These are phyloP conservation scores for Drosophila insularis DNA, from an alignment of 1,140 invertebrate species.

Conservation along the genomic window DNA sequence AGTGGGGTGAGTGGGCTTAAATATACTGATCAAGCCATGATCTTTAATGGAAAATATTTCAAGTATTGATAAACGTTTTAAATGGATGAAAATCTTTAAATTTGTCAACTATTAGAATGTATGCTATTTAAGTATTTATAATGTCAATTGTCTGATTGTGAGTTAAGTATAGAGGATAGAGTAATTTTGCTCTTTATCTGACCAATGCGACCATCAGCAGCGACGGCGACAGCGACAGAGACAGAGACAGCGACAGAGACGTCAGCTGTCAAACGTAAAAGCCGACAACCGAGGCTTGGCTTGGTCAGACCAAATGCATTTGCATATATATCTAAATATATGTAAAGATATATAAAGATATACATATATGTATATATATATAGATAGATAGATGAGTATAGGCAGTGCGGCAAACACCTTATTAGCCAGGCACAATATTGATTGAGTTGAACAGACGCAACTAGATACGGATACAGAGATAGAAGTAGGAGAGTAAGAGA, in stretches of 20 bases:
- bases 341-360: slow-evolving; percentile 31
- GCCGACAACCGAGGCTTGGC: not conserved
- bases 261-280: slow-evolving; percentile 5
- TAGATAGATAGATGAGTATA: slow-evolving; percentile 22
- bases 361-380: slow-evolving; percentile 4
- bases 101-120: slow-evolving; percentile 3
- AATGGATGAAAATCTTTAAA: not conserved
- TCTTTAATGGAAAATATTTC: too few species aligned
- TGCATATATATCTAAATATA: slow-evolving; percentile 16
- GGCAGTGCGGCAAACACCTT: slow-evolving; percentile 48
- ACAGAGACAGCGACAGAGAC: too few species aligned
- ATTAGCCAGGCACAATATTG: slow-evolving; percentile 73
- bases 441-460: slow-evolving; percentile 63
- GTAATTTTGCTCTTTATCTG: slow-evolving; percentile 8
- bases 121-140: not conserved
- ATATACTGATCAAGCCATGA: not conserved
- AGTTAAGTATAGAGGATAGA: not conserved
- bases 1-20: too few species aligned
- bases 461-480: slow-evolving; percentile 12
- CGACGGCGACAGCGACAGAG: too few species aligned
- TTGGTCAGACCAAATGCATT: slow-evolving; percentile 8
- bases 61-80: not conserved
- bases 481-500: slow-evolving; percentile 1
- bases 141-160: not conserved
- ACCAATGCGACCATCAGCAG: not conserved